Conservation (phyloP, 1,140 invertebrate species). For the Formica exsecta region DNA sequence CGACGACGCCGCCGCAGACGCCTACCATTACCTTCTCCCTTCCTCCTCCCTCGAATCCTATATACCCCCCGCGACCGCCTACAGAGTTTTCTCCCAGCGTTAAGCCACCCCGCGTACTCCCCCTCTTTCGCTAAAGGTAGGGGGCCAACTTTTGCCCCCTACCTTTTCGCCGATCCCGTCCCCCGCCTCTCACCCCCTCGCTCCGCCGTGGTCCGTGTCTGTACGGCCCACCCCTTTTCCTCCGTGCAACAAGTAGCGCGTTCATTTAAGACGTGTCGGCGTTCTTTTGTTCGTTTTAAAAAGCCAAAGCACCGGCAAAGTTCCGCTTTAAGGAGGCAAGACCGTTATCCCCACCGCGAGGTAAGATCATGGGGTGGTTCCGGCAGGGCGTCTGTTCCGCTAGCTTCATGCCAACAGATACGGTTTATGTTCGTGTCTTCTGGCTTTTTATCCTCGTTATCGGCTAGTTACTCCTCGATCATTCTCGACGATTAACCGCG, state of each 20-base stretch:
- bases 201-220: slow-evolving; percentile 71
- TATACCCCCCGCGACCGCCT: slow-evolving; percentile 43
- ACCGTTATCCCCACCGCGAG: slow-evolving; percentile 49
- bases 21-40: slow-evolving; percentile 26
- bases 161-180: slow-evolving; percentile 52
- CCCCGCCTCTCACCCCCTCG: slow-evolving; percentile 45
- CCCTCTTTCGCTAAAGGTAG: slow-evolving; percentile 59
- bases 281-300: slow-evolving; percentile 86
- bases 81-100: slow-evolving; percentile 62
- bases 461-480: slow-evolving; percentile 47
- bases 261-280: slow-evolving; percentile 87
- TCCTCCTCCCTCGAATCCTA: slow-evolving; percentile 12
- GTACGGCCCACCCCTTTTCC: slow-evolving; percentile 72
- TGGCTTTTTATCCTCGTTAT: slow-evolving; percentile 48
- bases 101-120: slow-evolving; percentile 66
- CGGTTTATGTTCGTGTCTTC: slow-evolving; percentile 38
- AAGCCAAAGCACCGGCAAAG: slow-evolving; percentile 80
- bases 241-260: slow-evolving; percentile 87
- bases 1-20: slow-evolving; percentile 66
- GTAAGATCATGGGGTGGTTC: slow-evolving; percentile 36
- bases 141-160: slow-evolving; percentile 71
- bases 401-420: slow-evolving; percentile 47
- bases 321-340: slow-evolving; percentile 80
- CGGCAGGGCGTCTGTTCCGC: slow-evolving; percentile 46
- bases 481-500: not conserved